A percentile compares a stretch with the other conserved stretches of the same genome.
Evolutionary conservation across 2,888 invertebrate species (phyloP).

Genomic region (Julus scandinavius): DNA sequence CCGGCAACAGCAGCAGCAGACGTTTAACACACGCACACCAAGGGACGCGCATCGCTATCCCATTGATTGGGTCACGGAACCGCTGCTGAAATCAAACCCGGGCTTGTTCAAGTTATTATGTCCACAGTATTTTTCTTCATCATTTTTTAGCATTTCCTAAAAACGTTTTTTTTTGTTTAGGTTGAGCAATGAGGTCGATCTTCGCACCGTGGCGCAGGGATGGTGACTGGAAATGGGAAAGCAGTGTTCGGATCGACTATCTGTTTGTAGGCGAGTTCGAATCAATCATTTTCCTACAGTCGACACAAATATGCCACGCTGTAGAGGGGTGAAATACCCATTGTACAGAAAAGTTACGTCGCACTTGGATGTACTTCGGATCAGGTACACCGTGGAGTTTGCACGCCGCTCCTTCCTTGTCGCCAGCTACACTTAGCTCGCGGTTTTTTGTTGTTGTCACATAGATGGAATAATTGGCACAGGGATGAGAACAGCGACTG

Average conservation of each 20-base stretch:
- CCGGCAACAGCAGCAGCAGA: not conserved
- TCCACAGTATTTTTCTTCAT: not conserved
- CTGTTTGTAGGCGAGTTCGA: not conserved
- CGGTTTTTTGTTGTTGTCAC: not conserved
- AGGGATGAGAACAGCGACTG: not conserved
- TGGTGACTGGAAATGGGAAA: not conserved
- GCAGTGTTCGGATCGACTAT: not conserved
- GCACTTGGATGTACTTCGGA: not conserved
- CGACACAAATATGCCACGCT: too few species aligned
- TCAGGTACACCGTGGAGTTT: not conserved
- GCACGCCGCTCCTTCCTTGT: not conserved
- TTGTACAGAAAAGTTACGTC: not conserved
- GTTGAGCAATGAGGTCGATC: conserved; percentile 6
- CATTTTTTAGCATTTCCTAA: not conserved
- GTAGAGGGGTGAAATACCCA: too few species aligned
- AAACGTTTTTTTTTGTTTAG: not conserved
- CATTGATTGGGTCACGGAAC: not conserved
- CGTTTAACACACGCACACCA: not conserved
- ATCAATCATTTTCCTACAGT: too few species aligned
- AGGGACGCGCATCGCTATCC: not conserved
- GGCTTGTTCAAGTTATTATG: not conserved
- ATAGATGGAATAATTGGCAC: not conserved
- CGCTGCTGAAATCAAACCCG: not conserved
- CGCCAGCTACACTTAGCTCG: too few species aligned
- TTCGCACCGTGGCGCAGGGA: not conserved